Evolutionary conservation across 2,797 vertebrate species (phyloP).

Genomic region (Argya squamiceps): DNA sequence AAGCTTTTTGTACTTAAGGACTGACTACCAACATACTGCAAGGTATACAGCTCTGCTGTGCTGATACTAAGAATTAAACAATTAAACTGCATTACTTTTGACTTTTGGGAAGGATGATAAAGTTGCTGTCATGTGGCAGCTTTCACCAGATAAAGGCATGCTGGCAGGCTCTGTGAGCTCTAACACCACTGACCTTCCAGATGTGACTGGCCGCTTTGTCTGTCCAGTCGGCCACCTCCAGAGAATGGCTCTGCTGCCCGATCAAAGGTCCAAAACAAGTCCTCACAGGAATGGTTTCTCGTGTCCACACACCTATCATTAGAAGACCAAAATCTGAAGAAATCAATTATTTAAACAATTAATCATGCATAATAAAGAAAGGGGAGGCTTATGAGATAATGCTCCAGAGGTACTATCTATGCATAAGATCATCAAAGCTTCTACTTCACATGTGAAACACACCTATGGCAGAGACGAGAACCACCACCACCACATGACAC

Average conservation of each 20-base stretch:
- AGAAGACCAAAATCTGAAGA: conserved; percentile 34
- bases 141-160: background rate
- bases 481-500: conserved; percentile 51
- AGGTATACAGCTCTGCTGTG: background rate
- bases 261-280: conserved; percentile 97
- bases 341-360: conserved; percentile 18
- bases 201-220: conserved; percentile 91
- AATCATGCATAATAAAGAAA: background rate
- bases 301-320: conserved; percentile 88
- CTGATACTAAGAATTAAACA: background rate
- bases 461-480: conserved; percentile 54
- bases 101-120: background rate
- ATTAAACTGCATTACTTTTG: background rate
- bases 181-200: conserved; percentile 89
- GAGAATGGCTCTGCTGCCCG: conserved; percentile 93
- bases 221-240: conserved; percentile 93
- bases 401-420: conserved; percentile 31
- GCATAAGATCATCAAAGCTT: conserved; percentile 37
- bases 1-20: background rate
- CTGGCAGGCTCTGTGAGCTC: background rate
- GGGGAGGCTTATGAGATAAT: background rate
- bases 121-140: background rate
- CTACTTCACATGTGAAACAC: conserved; percentile 21
- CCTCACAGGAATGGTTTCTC: conserved; percentile 88
- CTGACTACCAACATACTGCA: background rate